Percentiles rank a stretch among this genome's conserved stretches.
Evolutionary conservation across 2,888 invertebrate genomes (phyloP).

Genomic region (Lithophane semibrunnea): DNA sequence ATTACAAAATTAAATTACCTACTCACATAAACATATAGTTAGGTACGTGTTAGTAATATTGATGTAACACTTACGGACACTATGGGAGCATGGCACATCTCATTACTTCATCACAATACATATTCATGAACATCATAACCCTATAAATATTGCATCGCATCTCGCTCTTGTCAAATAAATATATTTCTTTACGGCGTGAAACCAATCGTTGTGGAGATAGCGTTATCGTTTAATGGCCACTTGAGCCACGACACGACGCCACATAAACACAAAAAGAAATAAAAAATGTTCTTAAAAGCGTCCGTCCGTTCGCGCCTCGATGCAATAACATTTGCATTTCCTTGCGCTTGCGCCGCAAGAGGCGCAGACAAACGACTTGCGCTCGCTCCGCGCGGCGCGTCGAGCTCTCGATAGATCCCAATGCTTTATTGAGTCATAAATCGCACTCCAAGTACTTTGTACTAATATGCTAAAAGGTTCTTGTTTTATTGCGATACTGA

Average conservation of each 20-base stretch:
- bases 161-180: constrained; percentile 69
- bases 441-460: constrained; percentile 66
- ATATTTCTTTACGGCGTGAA: constrained; percentile 80
- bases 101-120: constrained; percentile 53
- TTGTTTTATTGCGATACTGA: constrained; percentile 65
- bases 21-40: constrained; percentile 14
- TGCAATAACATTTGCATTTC: constrained; percentile 84
- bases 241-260: constrained; percentile 76
- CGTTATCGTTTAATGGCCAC: constrained; percentile 85
- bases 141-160: constrained; percentile 56
- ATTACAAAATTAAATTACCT: constrained; percentile 22
- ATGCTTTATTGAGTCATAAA: constrained; percentile 70
- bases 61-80: constrained; percentile 20
- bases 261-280: constrained; percentile 75
- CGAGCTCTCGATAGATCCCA: constrained; percentile 53
- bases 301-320: constrained; percentile 81
- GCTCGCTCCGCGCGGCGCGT: constrained; percentile 24
- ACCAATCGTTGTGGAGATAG: constrained; percentile 83
- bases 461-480: constrained; percentile 69
- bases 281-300: constrained; percentile 75
- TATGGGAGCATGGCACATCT: constrained; percentile 18
- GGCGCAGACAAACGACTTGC: constrained; percentile 38
- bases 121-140: constrained; percentile 59
- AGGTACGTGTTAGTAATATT: constrained; percentile 37
- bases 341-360: constrained; percentile 59